Base-by-base conservation (phyloP, 2,113 vertebrate genomes). In the Platycercus adscitus region DNA sequence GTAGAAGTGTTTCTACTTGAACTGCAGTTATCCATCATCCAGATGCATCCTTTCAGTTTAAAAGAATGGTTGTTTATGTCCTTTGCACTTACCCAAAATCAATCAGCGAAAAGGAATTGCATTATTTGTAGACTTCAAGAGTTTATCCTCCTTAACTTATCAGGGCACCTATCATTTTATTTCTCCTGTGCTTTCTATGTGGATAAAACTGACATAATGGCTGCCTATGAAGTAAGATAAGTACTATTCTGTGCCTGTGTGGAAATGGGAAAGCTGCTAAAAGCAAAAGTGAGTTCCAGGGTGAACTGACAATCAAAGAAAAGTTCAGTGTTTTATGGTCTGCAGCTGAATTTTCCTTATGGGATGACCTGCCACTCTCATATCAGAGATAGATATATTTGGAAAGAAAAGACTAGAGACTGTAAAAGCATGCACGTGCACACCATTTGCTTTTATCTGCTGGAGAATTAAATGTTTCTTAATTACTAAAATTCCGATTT, bases 81-180 rank as follows among this genome's bases (percentile, higher is more conserved):
- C 81, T 83, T 65, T 82, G 24, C 69, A 61, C 46, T 95, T 69
- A 31, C 47, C 86, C 88, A 33, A 73, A 88, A 93, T 89, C 76
- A 80, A 79, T 91, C 91, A 91, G 84, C 70, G 56, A 69, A 87
- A 85, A 93, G 75, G 44, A 91, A 96, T 8, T 79, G 64, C 28
- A 56, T 96, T 94, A 46, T 86, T 68, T 26, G 49, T 44, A 73
- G 65, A 15, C 72, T 93, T 96, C 61, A 79, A 92, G 84, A 52
- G 83, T 87, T 91, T 86, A 83, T 84, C 60, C 66, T 80, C 71
- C 85, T 93, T 69, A 91, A 81, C 87, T 84, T 86, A 76, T 70
- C 84, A 89, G 41, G 37, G 37, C 21, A 86, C 44, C 56, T 93
- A 41, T 71, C 60, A 50, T 80, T 91, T 76, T 92, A 46, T 93